A percentile compares a stretch with the other conserved stretches of the same genome.
These are phyloP conservation scores for Lipotes vexillifer DNA, from an alignment of 2,113 vertebrate genomes.

Conservation along the genomic window DNA sequence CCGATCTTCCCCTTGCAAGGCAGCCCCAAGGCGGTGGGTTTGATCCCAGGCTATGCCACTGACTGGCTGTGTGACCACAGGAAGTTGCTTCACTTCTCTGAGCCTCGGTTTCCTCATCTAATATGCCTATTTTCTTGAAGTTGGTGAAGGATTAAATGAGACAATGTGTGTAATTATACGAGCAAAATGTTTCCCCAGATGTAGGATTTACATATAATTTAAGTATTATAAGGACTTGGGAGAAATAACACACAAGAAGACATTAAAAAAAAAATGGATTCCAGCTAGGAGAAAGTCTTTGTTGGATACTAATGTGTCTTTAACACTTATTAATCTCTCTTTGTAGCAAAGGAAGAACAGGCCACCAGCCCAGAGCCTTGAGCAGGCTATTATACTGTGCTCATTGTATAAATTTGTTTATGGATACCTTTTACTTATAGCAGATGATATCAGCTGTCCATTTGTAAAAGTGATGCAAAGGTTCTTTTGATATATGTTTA, in stretches of 20 bases:
- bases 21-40: background rate
- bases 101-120: background rate
- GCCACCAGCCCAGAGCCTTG: background rate
- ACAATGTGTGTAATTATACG: background rate
- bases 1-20: fast-evolving
- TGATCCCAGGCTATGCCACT: background rate
- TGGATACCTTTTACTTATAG: background rate
- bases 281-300: background rate
- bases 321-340: background rate
- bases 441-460: background rate
- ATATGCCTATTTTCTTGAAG: background rate
- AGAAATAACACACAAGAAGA: background rate
- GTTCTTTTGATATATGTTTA: background rate
- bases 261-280: background rate
- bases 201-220: background rate
- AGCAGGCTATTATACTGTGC: background rate
- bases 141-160: background rate
- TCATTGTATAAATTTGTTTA: background rate
- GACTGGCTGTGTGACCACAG: background rate
- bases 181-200: background rate
- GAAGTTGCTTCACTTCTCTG: background rate
- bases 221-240: background rate
- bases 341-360: background rate
- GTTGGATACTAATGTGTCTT: background rate
- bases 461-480: background rate